Evolutionary conservation across 2,888 invertebrate genomes (phyloP), one percentile per base, ranked within the genome.

Genomic region (Ormyrus pomaceus): DNA sequence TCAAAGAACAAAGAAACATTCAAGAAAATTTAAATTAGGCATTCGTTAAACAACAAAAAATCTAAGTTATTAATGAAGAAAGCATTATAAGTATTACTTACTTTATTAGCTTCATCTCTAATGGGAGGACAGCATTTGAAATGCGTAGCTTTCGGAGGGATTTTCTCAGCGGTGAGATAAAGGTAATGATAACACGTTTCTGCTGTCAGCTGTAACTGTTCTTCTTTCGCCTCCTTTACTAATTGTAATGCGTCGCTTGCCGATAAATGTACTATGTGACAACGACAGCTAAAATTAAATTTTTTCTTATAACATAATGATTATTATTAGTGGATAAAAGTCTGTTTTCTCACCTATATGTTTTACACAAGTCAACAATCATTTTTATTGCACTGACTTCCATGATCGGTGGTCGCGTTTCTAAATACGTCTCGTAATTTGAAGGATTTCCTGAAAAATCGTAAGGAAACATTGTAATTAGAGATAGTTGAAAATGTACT

Each of bases 141-240:
- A 87, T 95, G 93, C 51, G 95, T 95, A 46, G 91, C 93, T 5
- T 92, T 92, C 55, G 92, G 91, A 5, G 94, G 94, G 51, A 95
- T 92, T 74, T 94, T 91, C 84, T 95, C 94, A 0, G 95, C 92
- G 62, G 92, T 91, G 51, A 95, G 90, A 0, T 92, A 92, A 48
- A 95, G 90, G 88, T 95, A 95, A 88, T 95, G 95, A 84, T 94
- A 94, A 87, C 95, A 95, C 0, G 95, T 95, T 89, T 95, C 95
- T 0, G 93, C 94, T 0, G 94, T 94, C 79, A 95, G 90, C 0
- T 92, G 93, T 0, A 91, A 92, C 5, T 93, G 93, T 86, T 92
- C 92, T 19, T 85, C 84, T 72, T 93, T 93, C 1, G 93, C 93
- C 69, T 92, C 88, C 56, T 91, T 89, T 68, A 95, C 90, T n/a